Base-by-base conservation (phyloP, 2,888 invertebrate species). In the Troides helena region DNA sequence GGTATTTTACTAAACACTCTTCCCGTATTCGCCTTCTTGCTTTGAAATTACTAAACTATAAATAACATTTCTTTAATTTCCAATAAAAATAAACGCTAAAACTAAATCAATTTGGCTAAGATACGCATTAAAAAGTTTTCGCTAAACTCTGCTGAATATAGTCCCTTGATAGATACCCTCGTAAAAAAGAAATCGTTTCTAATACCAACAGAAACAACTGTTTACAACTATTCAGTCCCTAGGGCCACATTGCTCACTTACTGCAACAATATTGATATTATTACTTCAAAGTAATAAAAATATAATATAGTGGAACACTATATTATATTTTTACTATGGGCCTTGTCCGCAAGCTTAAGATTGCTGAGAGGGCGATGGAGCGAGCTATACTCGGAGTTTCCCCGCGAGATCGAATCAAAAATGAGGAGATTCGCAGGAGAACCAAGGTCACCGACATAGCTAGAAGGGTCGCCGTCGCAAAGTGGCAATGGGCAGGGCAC, bases 191-290 rank as follows among this genome's bases (percentile, higher is more conserved):
- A 68, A 68, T 63, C 67, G 57, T 62, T 62, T 67, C 62, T 62
- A 67, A 62, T 62, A 62, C 67, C 57, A 46, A 57, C 23, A 62
- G 30, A 67, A 30, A 67, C 67, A 67, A 67, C 62, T 56, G 67
- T 67, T 67, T 63, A 64, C 68, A 68, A 68, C 68, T 68, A 68
- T 68, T 68, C 39, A 39, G 43, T 64, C 68, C 53, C 68, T n/a
- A 17, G 68, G 64, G 68, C 39, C 50, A 25, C 68, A 68, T 68
- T 53, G 58, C 58, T 68, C 67, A 68, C 61, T 68, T 62, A 39
- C 39, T 68, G 65, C 58, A 58, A 65, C 43, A n/a, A 12, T 65
- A 65, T 65, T 58, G 43, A 43, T 58, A 59, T 65, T 65, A 65
- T 57, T 46, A 58, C 58, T 56, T 64, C 10, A 39, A 43, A 5